Percentiles rank a stretch among this genome's conserved stretches.
Conservation (phyloP, 2,797 vertebrate genomes). For the Acanthornis magna region DNA sequence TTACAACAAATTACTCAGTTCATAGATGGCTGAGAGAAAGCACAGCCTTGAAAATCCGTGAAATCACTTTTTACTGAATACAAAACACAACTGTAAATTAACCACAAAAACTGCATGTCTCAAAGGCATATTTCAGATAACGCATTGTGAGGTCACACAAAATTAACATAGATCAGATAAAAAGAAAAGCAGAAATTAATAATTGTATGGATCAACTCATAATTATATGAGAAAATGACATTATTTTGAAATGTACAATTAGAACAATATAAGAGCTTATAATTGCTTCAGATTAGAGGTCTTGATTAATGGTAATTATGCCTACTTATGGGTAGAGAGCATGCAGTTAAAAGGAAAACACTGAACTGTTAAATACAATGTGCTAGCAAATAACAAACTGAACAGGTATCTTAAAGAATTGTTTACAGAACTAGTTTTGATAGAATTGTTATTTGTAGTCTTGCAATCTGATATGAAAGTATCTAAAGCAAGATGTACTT, state of each 20-base stretch:
- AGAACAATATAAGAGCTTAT: slow-evolving; percentile 28
- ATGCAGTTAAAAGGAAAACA: neutral
- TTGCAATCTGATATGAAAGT: neutral
- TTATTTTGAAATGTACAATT: slow-evolving; percentile 24
- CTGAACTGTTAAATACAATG: neutral
- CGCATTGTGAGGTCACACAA: neutral
- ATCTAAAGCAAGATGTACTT: neutral
- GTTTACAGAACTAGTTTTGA: neutral
- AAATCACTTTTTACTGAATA: neutral
- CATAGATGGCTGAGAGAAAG: neutral
- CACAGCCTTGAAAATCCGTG: neutral
- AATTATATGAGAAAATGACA: slow-evolving; percentile 12
- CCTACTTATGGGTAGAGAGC: neutral
- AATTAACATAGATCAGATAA: slow-evolving; percentile 51
- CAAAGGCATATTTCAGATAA: slow-evolving; percentile 33
- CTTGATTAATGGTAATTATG: slow-evolving; percentile 33
- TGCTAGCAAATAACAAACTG: slow-evolving; percentile 11
- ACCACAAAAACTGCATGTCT: neutral
- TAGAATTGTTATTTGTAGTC: neutral
- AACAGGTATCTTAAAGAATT: slow-evolving; percentile 19
- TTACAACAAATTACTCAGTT: neutral
- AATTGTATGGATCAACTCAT: neutral
- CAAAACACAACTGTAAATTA: neutral
- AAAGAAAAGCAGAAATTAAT: slow-evolving; percentile 43
- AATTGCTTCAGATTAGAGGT: slow-evolving; percentile 39